Evolutionary conservation across 2,888 invertebrate species (phyloP), one percentile per base, ranked within the genome.

Genomic region (Drosophila tanythrix): DNA sequence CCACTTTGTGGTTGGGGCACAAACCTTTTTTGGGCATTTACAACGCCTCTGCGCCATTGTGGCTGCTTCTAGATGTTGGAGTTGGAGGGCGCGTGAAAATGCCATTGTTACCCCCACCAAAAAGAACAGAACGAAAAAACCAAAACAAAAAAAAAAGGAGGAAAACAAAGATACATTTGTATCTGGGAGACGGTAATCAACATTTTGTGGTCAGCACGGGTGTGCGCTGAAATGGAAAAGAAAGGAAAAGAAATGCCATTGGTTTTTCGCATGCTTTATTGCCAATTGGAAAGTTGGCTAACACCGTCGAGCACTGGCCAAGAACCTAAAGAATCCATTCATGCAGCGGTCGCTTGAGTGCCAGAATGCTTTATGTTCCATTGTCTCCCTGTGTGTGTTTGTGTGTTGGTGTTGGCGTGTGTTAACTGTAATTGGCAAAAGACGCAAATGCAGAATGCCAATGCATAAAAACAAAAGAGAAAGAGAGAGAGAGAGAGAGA

Each of bases 241-340:
- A 59, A 70, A 59, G 56, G 59, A 52, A 63, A 53, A 75, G 85
- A 82, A 70, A 52, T 78, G 70, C 83, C 81, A 88, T 79, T 76
- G 88, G 77, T 82, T 88, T 38, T 67, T 83, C 83, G 82, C 85
- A 88, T 88, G 90, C 88, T 86, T 89, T 86, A 88, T 88, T 86
- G 88, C 83, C 90, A 88, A 89, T 89, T 88, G 88, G 89, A 90
- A 89, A 89, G 86, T 86, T 85, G 75, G 88, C 79, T 33, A 63
- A 40, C 33, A 46, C 33, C 21, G 38, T 29, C 38, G 38, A 29
- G 36, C 31, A 58, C 50, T 79, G 79, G 67, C 77, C 77, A 70
- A 61, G 61, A 65, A 70, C 55, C 65, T 46, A 29, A 56, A 76
- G 81, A 76, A 79, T 57, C 81, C 71, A 85, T 81, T 83, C 76